Evolutionary conservation across 2,888 invertebrate species (phyloP).

Genomic region (Ametastegia equiseti): DNA sequence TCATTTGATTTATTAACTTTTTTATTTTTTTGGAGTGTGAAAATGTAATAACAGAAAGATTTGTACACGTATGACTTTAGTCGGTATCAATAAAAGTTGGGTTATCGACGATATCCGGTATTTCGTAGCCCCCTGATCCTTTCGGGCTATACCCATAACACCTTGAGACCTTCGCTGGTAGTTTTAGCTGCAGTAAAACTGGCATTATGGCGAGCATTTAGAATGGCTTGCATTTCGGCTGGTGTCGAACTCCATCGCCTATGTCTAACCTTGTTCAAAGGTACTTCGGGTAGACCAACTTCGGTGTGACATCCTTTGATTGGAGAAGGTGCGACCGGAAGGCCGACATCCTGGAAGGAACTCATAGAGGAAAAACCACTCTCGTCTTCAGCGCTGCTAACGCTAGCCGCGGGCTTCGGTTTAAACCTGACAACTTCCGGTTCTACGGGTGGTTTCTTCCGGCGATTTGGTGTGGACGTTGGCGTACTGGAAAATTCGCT

Average conservation of each 20-base stretch:
- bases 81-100: not conserved
- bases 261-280: constrained; percentile 67
- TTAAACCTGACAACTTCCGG: constrained; percentile 58
- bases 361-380: constrained; percentile 92
- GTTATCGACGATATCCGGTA: not conserved
- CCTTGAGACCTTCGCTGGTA: constrained; percentile 69
- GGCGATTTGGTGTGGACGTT: constrained; percentile 61
- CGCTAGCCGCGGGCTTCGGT: constrained; percentile 64
- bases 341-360: constrained; percentile 89
- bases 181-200: constrained; percentile 62
- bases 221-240: constrained; percentile 67
- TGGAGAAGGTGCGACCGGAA: constrained; percentile 76
- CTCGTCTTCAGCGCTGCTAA: constrained; percentile 83
- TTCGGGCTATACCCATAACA: constrained; percentile 70
- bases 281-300: constrained; percentile 71
- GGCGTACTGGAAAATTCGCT: constrained; percentile 46
- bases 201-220: constrained; percentile 67
- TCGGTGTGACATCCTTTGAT: constrained; percentile 71
- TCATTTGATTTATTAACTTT: too few species aligned
- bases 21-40: too few species aligned
- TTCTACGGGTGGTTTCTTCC: constrained; percentile 49
- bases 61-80: constrained; percentile 35
- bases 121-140: not conserved
- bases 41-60: constrained; percentile 13
- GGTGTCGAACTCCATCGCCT: constrained; percentile 73